phyloP scores from a whole-genome alignment of 1,140 invertebrate species.

The Eriocheir sinensis region DNA sequence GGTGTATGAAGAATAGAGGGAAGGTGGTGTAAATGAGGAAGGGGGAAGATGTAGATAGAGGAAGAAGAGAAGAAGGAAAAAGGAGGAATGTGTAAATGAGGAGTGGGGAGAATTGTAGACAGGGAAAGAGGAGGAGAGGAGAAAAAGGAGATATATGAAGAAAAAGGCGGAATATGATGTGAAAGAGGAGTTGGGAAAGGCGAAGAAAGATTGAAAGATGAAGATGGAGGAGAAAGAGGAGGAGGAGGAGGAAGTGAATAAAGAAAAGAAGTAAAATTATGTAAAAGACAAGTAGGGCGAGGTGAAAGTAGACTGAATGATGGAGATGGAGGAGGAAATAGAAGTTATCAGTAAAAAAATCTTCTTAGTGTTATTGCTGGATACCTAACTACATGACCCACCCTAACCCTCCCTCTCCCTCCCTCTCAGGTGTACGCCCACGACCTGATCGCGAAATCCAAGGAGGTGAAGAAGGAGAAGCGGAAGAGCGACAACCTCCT shows the following conservation, averaged over 20 bases:
- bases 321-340: too few species aligned
- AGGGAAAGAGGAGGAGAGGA: background rate
- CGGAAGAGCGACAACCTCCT: conserved; percentile 90
- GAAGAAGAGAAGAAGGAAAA: background rate
- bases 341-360: too few species aligned
- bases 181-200: background rate
- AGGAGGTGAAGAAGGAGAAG: conserved; percentile 91
- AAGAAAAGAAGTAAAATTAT: background rate
- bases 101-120: background rate
- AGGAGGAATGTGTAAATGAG: background rate
- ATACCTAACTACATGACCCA: background rate
- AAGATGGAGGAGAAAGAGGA: background rate
- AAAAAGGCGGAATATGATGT: too few species aligned
- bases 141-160: background rate
- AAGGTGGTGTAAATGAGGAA: background rate
- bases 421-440: conserved; percentile 88
- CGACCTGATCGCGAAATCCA: conserved; percentile 90
- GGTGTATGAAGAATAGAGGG: background rate
- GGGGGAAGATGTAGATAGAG: background rate
- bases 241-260: background rate
- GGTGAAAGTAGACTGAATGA: background rate
- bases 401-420: background rate
- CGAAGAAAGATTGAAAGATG: background rate
- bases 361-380: background rate
- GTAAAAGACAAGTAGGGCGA: background rate